Percentiles rank a stretch among this genome's conserved stretches.
Conservation (phyloP, 2,797 vertebrate species). For the Ceyx erithaca region DNA sequence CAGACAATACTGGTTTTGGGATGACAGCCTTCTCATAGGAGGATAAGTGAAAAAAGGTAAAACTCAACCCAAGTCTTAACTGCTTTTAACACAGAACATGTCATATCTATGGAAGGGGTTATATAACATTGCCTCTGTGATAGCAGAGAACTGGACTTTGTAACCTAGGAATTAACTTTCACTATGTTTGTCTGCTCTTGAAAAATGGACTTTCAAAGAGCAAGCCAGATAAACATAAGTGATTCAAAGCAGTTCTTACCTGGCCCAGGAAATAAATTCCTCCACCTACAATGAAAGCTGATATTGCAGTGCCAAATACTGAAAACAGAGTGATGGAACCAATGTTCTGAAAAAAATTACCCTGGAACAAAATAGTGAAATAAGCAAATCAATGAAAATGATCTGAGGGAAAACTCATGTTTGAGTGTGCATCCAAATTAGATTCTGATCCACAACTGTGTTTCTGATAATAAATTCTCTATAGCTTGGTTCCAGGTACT, state of each 20-base stretch:
- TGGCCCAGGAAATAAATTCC: slow-evolving; percentile 98
- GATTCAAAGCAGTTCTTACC: slow-evolving; percentile 79
- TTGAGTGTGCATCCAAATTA: neutral
- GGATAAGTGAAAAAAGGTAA: neutral
- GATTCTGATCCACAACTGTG: neutral
- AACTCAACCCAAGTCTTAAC: neutral
- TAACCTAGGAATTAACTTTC: neutral
- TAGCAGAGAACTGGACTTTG: neutral
- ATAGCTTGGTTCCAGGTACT: neutral
- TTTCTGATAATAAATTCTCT: neutral
- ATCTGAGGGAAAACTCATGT: neutral
- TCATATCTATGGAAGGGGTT: rapidly evolving
- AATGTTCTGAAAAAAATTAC: slow-evolving; percentile 99
- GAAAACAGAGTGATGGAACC: slow-evolving; percentile 97
- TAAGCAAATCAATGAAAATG: neutral
- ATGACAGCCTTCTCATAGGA: neutral
- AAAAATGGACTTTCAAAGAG: neutral
- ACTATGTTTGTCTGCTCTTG: neutral
- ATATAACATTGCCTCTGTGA: neutral
- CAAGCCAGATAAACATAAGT: neutral
- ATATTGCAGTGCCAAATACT: slow-evolving; percentile 95
- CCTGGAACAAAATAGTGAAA: slow-evolving; percentile 79
- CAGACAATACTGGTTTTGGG: neutral
- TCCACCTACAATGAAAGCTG: slow-evolving; percentile 97
- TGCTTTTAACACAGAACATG: neutral